Evolutionary conservation across 2,797 vertebrate species (phyloP), one percentile per base, ranked within the genome.

Genomic region (Ctenopoma multispine): DNA sequence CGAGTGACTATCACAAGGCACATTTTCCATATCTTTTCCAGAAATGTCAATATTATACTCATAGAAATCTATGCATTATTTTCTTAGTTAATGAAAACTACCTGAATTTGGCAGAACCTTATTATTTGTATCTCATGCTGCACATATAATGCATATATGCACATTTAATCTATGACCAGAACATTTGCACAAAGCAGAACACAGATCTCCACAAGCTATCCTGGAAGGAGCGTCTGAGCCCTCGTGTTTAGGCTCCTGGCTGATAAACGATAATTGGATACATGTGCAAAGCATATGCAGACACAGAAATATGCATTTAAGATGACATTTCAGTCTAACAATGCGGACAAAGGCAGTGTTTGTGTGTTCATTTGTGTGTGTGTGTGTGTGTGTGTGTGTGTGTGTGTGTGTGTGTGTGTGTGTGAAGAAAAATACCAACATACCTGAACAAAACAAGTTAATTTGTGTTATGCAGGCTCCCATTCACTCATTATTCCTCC

Each of bases 281-380:
- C 79, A 82, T 84, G 84, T 76, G 80, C 54, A 75, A 69, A 67
- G 79, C 58, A 70, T 75, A 71, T 72, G 49, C 65, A 72, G 63
- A 75, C 63, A 31, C 6, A 63, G 29, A 78, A 79, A 67, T 76
- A 68, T 80, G 77, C 58, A 70, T 61, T 63, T 13, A 14, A 46
- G 24, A 71, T 50, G 46, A 59, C 72, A 81, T 77, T 69, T 83
- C 23, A 68, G 75, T 82, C 71, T 64, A 55, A 64, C 77, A 67
- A 81, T 77, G 41, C 68, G 79, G 44, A 89, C 75, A 75, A 77
- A 55, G 63, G 2, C 18, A 27, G 18, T 6, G 36, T 67, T 72
- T 41, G 10, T 46, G 15, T 49, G 40, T 4, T 15, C 38, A 15
- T 41, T 41, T 49, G 15, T 40, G 46, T 57, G 31, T 23, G n/a